phyloP scores from a whole-genome alignment of 1,140 invertebrate genomes.

The Trichogramma pretiosum region DNA sequence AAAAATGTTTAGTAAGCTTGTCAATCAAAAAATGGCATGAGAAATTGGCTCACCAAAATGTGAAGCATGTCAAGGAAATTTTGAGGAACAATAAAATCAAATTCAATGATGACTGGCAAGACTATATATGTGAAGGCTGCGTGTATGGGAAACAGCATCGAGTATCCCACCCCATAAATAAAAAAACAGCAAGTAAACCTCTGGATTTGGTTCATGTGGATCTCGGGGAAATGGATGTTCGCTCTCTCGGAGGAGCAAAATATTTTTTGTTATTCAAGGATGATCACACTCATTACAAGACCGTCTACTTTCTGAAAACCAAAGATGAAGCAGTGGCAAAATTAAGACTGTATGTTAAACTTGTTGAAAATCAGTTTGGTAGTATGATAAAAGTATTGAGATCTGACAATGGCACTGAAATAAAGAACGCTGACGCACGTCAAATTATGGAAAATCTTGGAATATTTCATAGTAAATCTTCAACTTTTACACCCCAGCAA shows the following conservation, averaged over 20 bases:
- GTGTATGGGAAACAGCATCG: too few species aligned
- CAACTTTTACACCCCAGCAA: slow-evolving; percentile 32
- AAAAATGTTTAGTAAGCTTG: too few species aligned
- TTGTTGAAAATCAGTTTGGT: background rate
- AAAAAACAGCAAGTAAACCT: too few species aligned
- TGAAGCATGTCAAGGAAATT: too few species aligned
- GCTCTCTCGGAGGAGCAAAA: slow-evolving; percentile 12
- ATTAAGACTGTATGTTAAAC: background rate
- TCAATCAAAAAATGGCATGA: too few species aligned
- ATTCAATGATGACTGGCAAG: too few species aligned
- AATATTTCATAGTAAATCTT: slow-evolving; percentile 22
- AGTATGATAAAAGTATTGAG: background rate
- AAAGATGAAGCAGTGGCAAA: background rate
- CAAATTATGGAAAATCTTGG: slow-evolving; percentile 20
- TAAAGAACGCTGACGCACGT: background rate
- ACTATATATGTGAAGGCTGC: too few species aligned
- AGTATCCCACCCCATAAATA: too few species aligned
- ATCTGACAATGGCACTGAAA: background rate
- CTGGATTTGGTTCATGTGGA: slow-evolving; percentile 19
- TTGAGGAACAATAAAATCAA: too few species aligned
- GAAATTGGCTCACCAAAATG: too few species aligned
- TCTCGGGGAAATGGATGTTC: slow-evolving; percentile 23
- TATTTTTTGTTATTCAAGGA: slow-evolving; percentile 2
- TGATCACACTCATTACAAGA: background rate
- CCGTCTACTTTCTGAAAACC: background rate